Base-by-base conservation (phyloP, 2,113 vertebrate genomes). In the Brevimyrus niger region DNA sequence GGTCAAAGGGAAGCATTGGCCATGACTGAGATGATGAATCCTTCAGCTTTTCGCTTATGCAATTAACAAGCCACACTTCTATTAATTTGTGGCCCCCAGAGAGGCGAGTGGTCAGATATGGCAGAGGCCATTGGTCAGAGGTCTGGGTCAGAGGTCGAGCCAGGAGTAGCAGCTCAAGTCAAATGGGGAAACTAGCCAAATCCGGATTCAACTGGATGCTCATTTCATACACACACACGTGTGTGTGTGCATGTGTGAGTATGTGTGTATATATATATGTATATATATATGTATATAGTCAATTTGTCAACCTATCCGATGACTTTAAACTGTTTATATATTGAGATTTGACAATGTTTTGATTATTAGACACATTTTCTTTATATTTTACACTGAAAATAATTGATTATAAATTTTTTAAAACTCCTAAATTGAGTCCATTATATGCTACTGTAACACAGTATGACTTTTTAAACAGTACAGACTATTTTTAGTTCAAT, bases 21-120 rank as follows among this genome's bases (percentile, higher is more conserved):
- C 96, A 96, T 97, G 97, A 97, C 96, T 96, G 96, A 96, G 96
- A 96, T 96, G 96, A 97, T 97, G 96, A 96, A 97, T 97, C 96
- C 95, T 95, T 94, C 93, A 93, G 93, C 95, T 96, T 95, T 96
- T 95, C 94, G 96, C 95, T 96, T 96, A 96, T 96, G 94, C 96
- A 97, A 96, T 97, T 97, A 96, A 95, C 96, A 96, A 96, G 95
- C 93, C 96, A 94, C 94, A 93, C 93, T 97, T 95, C 96, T 97
- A 97, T 97, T 97, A 97, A 97, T 97, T 97, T 96, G 96, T 94
- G 94, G 94, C 95, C 95, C 95, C 95, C 86, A 95, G 95, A 96
- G 96, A 92, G 93, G 96, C 95, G 95, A 94, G 95, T 96, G 96
- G 96, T 96, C 96, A 96, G 95, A 96, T 97, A 96, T 88, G 92